A percentile compares a stretch with the other conserved stretches of the same genome.
phyloP scores from a whole-genome alignment of 2,888 invertebrate genomes.

The Aquatica leii region DNA sequence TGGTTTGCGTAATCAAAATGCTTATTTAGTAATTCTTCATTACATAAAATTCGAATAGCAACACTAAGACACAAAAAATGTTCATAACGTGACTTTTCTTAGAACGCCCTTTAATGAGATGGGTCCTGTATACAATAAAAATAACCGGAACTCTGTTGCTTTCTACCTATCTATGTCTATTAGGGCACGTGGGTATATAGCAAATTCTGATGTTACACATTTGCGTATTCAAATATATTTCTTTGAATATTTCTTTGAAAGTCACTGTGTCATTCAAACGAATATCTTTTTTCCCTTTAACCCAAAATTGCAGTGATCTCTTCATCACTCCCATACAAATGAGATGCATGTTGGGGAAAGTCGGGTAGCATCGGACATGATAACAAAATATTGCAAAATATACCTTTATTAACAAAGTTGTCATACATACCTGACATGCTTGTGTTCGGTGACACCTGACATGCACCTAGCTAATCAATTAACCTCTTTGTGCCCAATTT shows the following conservation, averaged over 20 bases:
- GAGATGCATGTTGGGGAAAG: conserved; percentile 47
- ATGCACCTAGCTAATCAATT: too few species aligned
- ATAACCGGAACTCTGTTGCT: too few species aligned
- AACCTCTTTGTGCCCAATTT: too few species aligned
- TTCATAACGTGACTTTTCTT: conserved; percentile 1
- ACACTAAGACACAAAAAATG: neutral
- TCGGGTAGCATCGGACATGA: too few species aligned
- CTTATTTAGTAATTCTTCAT: conserved; percentile 3
- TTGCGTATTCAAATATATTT: neutral
- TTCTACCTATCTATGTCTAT: neutral
- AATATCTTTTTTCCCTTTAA: conserved; percentile 28
- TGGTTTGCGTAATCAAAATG: neutral
- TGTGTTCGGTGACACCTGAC: too few species aligned
- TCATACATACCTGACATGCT: too few species aligned
- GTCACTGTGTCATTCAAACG: conserved; percentile 8
- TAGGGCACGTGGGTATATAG: neutral
- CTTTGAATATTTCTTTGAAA: too few species aligned
- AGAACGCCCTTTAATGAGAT: neutral
- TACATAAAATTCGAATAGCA: neutral
- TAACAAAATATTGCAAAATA: too few species aligned
- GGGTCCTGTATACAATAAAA: neutral
- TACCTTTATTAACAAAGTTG: too few species aligned
- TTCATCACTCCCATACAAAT: conserved; percentile 45
- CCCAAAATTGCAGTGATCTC: conserved; percentile 40
- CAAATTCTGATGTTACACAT: neutral